Evolutionary conservation across 2,888 invertebrate species (phyloP).

Genomic region (Eueremaeus valkanovi): DNA sequence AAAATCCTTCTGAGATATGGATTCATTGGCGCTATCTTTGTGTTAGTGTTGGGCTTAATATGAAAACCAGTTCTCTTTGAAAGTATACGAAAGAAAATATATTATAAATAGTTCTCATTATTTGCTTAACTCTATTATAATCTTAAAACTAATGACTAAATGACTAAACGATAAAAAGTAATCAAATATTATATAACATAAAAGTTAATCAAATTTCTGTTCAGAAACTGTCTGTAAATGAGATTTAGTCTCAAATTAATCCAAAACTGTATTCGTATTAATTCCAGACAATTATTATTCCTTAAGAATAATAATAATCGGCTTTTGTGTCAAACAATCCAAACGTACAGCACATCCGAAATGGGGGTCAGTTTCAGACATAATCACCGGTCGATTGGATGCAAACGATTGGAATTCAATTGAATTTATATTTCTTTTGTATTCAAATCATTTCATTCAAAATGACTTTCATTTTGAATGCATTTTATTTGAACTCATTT

Average conservation of each 20-base stretch:
- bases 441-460: background rate
- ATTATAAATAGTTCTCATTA: background rate
- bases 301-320: background rate
- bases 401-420: background rate
- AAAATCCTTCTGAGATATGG: no score
- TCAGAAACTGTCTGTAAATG: background rate
- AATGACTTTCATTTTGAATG: background rate
- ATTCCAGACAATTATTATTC: background rate
- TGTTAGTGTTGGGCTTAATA: no score
- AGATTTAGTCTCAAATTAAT: constrained; percentile 5
- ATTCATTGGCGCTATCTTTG: no score
- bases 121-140: background rate
- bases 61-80: background rate
- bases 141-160: background rate
- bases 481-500: no score
- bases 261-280: background rate
- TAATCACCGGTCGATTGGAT: background rate
- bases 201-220: background rate
- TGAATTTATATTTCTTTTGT: background rate
- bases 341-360: background rate
- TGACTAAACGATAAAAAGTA: background rate
- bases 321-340: background rate
- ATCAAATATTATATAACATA: background rate
- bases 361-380: constrained; percentile 24
- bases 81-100: background rate